A percentile compares a stretch with the other conserved stretches of the same genome.
Evolutionary conservation across 2,113 vertebrate species (phyloP).

Genomic region (Vicugna pacos): DNA sequence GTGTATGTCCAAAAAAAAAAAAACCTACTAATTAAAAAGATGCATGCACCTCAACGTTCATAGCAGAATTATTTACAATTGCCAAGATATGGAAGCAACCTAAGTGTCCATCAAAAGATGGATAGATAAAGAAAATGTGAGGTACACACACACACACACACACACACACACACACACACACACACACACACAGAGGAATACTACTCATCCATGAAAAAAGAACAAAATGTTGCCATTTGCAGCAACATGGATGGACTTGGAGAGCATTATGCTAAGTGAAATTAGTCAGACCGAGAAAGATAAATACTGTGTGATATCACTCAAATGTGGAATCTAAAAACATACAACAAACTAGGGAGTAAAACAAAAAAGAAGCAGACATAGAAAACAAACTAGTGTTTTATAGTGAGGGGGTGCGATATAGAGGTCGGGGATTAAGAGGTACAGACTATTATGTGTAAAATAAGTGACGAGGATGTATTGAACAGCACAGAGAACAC

Average conservation of each 20-base stretch:
- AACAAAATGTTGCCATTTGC: too few species aligned
- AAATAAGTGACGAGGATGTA: neutral
- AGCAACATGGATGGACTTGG: neutral
- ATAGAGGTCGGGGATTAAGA: neutral
- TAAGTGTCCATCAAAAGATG: neutral
- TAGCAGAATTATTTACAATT: neutral
- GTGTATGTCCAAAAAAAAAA: neutral
- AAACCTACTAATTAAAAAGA: neutral
- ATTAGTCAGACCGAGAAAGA: neutral
- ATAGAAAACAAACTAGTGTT: neutral
- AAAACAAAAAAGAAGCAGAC: neutral
- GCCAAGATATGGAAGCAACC: neutral
- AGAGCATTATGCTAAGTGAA: neutral
- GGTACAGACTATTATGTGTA: neutral
- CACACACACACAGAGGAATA: neutral
- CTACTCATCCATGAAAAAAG: neutral
- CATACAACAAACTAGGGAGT: neutral
- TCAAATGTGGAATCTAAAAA: neutral
- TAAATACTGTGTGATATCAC: neutral
- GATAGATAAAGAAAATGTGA: neutral
- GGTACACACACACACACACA: neutral
- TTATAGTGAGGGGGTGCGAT: neutral
- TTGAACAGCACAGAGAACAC: neutral
- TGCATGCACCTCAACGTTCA: neutral
- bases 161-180: neutral